phyloP scores from a whole-genome alignment of 2,797 vertebrate species.

The Helarctos malayanus region DNA sequence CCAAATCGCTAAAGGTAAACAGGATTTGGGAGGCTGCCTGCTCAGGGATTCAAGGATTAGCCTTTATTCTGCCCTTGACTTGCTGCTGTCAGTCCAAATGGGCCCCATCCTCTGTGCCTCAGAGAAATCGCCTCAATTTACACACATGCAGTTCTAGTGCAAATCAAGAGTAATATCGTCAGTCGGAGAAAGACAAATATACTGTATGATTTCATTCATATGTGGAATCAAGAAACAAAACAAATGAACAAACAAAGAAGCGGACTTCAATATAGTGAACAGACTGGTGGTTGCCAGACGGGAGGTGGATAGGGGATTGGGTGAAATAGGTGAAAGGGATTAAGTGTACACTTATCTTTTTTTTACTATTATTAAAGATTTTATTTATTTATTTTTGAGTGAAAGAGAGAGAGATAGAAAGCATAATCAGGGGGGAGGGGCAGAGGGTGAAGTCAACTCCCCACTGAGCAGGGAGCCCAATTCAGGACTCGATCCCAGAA shows the following conservation, averaged over 20 bases:
- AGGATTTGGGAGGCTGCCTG: neutral
- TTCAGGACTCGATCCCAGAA: too few relatives aligned
- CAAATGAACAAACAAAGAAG: neutral
- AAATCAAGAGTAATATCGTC: neutral
- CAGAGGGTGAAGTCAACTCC: too few relatives aligned
- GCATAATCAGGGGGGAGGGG: too few relatives aligned
- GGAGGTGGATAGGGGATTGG: neutral
- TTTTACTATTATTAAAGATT: too few relatives aligned
- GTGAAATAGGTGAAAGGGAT: neutral
- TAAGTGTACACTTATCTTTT: neutral
- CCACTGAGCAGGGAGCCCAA: too few relatives aligned
- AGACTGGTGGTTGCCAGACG: neutral
- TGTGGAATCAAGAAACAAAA: neutral
- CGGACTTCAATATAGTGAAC: neutral
- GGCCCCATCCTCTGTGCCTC: neutral
- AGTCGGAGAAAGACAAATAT: neutral
- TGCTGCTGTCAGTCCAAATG: neutral
- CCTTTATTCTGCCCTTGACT: neutral
- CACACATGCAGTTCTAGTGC: neutral
- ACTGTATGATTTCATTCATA: neutral
- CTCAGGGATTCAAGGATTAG: slow-evolving; percentile 22
- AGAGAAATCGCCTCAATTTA: neutral
- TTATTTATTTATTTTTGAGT: too few relatives aligned
- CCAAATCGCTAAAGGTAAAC: slow-evolving; percentile 39
- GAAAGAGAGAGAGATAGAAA: too few relatives aligned